Evolutionary conservation across 2,113 vertebrate species (phyloP).

Genomic region (Riparia riparia): DNA sequence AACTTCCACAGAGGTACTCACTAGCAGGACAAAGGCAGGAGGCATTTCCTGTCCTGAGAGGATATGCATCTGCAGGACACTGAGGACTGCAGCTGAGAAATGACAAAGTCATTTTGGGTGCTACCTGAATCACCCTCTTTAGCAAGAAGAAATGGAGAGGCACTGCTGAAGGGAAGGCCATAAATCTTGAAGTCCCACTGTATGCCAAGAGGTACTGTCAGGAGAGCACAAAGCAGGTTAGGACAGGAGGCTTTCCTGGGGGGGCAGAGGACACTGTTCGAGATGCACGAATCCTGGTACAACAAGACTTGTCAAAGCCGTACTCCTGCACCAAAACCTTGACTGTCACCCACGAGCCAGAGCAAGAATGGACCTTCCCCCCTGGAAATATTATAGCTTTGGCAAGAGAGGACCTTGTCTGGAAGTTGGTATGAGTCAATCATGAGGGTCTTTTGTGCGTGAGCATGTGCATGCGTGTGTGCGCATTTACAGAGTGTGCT

Average conservation of each 20-base stretch:
- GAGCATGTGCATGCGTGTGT: background rate
- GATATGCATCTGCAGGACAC: accelerated
- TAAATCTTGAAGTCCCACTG: background rate
- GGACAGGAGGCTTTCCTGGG: background rate
- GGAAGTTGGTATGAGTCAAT: constrained; percentile 82
- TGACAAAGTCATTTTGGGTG: background rate
- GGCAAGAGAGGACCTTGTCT: constrained; percentile 82
- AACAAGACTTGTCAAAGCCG: background rate
- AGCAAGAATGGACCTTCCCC: background rate
- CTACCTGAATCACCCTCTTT: background rate
- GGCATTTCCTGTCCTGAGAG: background rate
- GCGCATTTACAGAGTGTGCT: constrained; percentile 68
- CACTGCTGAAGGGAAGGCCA: background rate
- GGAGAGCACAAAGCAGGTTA: background rate
- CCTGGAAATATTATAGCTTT: constrained; percentile 68
- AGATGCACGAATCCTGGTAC: background rate
- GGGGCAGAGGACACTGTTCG: background rate
- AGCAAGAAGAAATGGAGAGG: background rate
- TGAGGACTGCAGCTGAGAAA: background rate
- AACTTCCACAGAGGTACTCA: background rate
- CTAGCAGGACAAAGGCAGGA: background rate
- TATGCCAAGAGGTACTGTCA: background rate
- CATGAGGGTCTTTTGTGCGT: constrained; percentile 49
- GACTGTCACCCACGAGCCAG: background rate
- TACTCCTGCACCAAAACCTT: background rate